phyloP scores from a whole-genome alignment of 2,113 vertebrate species.

The Tor tambroides region DNA sequence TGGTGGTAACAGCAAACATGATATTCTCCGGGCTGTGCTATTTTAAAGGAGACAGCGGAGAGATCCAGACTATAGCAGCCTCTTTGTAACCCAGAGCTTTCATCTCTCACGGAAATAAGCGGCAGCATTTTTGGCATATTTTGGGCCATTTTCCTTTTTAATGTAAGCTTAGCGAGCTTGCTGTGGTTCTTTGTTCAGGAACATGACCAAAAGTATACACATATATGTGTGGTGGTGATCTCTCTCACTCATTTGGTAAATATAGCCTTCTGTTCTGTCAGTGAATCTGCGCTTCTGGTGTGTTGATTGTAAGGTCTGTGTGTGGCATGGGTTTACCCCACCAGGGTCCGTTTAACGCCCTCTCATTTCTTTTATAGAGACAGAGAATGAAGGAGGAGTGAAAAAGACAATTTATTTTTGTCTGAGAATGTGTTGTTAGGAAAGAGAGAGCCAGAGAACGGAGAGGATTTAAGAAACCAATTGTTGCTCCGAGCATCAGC shows the following conservation, averaged over 20 bases:
- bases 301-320: conserved; percentile 57
- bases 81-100: conserved; percentile 76
- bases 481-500: conserved; percentile 34
- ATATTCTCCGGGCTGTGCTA: conserved; percentile 77
- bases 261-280: conserved; percentile 30
- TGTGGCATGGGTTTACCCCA: conserved; percentile 46
- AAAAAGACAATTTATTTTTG: conserved; percentile 49
- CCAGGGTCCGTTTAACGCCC: conserved; percentile 45
- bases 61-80: conserved; percentile 74
- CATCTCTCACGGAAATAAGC: conserved; percentile 73
- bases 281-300: conserved; percentile 32
- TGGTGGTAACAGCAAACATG: conserved; percentile 71
- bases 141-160: conserved; percentile 61
- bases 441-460: background rate
- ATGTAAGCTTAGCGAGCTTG: conserved; percentile 62
- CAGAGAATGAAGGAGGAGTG: conserved; percentile 20
- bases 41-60: conserved; percentile 79
- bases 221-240: conserved; percentile 65
- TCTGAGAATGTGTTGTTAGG: conserved; percentile 13
- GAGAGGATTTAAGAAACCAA: background rate
- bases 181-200: conserved; percentile 73
- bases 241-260: conserved; percentile 57
- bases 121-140: conserved; percentile 74
- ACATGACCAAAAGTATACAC: conserved; percentile 71
- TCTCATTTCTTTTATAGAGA: conserved; percentile 57